phyloP scores from a whole-genome alignment of 1,140 invertebrate species.

The Alviniconcha marisindica region DNA sequence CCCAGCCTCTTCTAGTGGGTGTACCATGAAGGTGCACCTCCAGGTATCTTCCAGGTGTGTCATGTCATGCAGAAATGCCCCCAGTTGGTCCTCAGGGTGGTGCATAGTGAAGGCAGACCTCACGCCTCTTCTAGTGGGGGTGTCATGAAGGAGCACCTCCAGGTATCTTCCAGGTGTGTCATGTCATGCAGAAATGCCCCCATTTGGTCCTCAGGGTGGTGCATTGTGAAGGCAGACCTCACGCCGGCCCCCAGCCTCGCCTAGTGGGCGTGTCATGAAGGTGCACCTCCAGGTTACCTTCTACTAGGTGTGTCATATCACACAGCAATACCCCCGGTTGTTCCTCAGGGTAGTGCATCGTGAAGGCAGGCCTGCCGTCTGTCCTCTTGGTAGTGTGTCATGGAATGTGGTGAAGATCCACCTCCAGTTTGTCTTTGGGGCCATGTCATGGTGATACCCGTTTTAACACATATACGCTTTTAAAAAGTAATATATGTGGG shows the following conservation, averaged over 20 bases:
- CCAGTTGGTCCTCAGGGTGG: neutral
- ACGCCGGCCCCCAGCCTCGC: neutral
- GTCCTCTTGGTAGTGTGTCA: neutral
- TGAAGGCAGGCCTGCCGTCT: neutral
- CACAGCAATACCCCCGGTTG: neutral
- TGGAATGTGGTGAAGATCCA: neutral
- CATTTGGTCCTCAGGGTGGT: neutral
- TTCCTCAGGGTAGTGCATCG: too few species aligned
- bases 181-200: neutral
- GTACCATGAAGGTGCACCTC: neutral
- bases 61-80: neutral
- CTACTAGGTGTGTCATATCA: neutral
- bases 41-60: neutral
- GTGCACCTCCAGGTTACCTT: neutral
- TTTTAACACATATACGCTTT: too few species aligned
- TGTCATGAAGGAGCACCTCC: neutral
- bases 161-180: neutral
- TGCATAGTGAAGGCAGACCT: neutral
- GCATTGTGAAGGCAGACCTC: neutral
- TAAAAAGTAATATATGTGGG: too few species aligned
- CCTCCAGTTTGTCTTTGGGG: neutral
- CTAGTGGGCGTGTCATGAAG: neutral
- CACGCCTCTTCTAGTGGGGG: neutral
- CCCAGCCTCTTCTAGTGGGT: slow-evolving; percentile 22
- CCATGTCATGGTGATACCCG: too few species aligned